Percentiles rank a stretch among this genome's conserved stretches.
phyloP scores from a whole-genome alignment of 2,113 vertebrate species.

The Anolis carolinensis region DNA sequence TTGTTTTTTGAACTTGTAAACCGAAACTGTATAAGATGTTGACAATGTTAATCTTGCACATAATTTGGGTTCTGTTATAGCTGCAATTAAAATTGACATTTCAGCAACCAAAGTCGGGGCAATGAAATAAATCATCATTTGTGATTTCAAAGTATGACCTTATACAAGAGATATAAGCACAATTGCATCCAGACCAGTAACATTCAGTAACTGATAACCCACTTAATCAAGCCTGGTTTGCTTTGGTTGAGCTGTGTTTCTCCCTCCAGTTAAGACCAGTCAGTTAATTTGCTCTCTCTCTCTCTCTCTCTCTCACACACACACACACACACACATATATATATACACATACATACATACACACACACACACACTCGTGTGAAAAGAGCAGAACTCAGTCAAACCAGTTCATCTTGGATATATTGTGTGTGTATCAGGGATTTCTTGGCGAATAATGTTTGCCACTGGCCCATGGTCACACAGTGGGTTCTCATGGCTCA shows the following conservation, averaged over 20 bases:
- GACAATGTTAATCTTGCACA: neutral
- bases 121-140: neutral
- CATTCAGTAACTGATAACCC: constrained; percentile 11
- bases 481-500: no score
- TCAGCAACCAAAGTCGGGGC: constrained; percentile 6
- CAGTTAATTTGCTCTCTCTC: neutral
- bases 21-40: neutral
- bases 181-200: neutral
- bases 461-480: neutral
- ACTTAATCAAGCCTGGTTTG: no score
- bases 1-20: constrained; percentile 13
- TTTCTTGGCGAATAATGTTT: neutral
- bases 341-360: no score
- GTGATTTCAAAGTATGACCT: neutral
- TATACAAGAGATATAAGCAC: neutral
- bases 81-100: neutral
- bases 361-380: no score
- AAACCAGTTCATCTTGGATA: no score
- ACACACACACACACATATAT: no score
- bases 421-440: no score
- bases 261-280: neutral
- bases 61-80: neutral
- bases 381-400: no score
- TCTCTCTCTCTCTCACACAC: no score
- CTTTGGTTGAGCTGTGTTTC: neutral